Evolutionary conservation across 2,113 vertebrate species (phyloP).

Genomic region (Laticauda colubrina): DNA sequence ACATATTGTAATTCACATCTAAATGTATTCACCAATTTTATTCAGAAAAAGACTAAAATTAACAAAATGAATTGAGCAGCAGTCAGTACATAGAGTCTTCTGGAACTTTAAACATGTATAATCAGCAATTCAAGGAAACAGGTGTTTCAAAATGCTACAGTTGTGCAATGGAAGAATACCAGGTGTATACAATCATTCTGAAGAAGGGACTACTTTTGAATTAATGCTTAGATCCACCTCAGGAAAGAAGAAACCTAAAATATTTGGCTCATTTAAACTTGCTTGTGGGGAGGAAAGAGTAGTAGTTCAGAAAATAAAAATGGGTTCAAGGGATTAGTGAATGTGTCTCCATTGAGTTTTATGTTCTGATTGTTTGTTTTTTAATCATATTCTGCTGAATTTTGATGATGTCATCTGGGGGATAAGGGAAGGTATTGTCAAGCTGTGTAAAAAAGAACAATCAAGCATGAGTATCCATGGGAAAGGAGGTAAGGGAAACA

Average conservation of each 20-base stretch:
- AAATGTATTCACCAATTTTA: not conserved
- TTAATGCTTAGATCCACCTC: not conserved
- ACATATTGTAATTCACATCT: not conserved
- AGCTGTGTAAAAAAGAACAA: not conserved
- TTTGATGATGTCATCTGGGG: not conserved
- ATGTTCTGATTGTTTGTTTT: not conserved
- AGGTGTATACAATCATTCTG: not conserved
- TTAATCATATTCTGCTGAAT: not conserved
- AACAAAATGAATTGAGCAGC: not conserved
- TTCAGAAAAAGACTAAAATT: not conserved
- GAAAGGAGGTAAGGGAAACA: not conserved
- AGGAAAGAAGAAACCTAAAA: not conserved
- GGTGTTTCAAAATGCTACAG: not conserved
- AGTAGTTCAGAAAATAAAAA: not conserved
- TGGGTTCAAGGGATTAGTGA: not conserved
- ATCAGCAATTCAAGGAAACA: not conserved
- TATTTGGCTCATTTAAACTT: not conserved
- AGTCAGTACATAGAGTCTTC: not conserved
- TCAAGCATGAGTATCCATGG: not conserved
- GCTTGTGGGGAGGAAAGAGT: not conserved
- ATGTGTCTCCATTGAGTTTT: not conserved
- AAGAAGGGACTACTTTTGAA: not conserved
- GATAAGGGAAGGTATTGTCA: not conserved
- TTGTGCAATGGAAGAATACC: not conserved
- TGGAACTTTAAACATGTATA: not conserved